Evolutionary conservation across 2,888 invertebrate species (phyloP).

Genomic region (Thysanoteuthis rhombus): DNA sequence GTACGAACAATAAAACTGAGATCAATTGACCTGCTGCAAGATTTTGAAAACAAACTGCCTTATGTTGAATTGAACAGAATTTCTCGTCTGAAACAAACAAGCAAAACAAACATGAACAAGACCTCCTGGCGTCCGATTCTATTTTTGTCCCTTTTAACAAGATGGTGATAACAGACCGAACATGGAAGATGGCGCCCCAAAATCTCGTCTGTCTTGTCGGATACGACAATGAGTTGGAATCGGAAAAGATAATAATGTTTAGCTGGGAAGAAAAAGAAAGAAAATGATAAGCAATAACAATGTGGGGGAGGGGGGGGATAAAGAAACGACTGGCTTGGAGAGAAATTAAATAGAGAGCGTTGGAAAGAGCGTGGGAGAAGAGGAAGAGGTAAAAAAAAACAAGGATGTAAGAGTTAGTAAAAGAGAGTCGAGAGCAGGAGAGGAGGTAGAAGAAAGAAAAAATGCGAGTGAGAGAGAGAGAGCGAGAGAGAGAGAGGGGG

Average conservation of each 20-base stretch:
- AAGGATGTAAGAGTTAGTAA: background rate
- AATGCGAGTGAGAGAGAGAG: too few relatives aligned
- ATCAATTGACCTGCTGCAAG: background rate
- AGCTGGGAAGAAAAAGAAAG: background rate
- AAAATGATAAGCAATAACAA: background rate
- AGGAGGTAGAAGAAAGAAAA: too few relatives aligned
- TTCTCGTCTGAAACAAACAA: too few relatives aligned
- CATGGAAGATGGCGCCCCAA: background rate
- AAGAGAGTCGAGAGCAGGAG: background rate
- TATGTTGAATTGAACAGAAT: too few relatives aligned
- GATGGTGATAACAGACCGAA: background rate
- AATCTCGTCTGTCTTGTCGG: background rate
- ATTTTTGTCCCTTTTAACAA: background rate
- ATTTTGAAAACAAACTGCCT: background rate
- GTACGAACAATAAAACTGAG: too few relatives aligned
- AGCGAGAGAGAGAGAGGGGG: too few relatives aligned
- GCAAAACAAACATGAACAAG: too few relatives aligned
- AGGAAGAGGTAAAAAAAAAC: too few relatives aligned
- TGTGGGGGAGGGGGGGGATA: too few relatives aligned
- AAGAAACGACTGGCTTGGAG: background rate
- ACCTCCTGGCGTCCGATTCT: background rate
- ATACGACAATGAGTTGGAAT: background rate
- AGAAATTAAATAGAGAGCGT: background rate
- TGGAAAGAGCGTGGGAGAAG: too few relatives aligned
- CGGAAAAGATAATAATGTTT: background rate